Evolutionary conservation across 2,797 vertebrate genomes (phyloP), one percentile per base, ranked within the genome.

Genomic region (Tangara arthus): DNA sequence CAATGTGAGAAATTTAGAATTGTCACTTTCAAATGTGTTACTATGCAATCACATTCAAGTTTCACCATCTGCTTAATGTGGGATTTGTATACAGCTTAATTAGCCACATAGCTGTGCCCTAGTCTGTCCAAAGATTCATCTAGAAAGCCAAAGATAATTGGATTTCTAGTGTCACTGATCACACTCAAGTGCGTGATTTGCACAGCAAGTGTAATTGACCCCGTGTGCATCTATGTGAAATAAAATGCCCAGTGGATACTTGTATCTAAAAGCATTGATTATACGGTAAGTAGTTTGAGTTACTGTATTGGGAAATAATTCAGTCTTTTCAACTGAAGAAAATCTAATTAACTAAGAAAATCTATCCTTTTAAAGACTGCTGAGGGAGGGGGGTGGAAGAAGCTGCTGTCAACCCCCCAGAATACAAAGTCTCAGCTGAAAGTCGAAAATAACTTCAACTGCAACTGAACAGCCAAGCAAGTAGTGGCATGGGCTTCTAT

Each of bases 31-130:
- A 90, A 93, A 94, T 72, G 89, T 86, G 89, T 95, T 94, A 85
- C 95, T 93, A 41, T 88, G 83, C 93, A 92, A 95, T 97, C 73
- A 41, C 88, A 71, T 87, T 93, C 71, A 92, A 84, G 72, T 86
- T 77, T 68, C n/a, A 59, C 96, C 96, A 94, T 97, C 96, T 97
- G 95, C 95, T 96, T 93, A 12, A 27, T 82, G 63, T 63, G 50
- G 72, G 86, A 68, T 88, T 44, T 87, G 32, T 83, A 49, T 60
- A 77, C 69, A 94, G 57, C 96, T 95, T 70, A 82, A 86, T 87
- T 50, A 55, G 66, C 72, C 82, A 77, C 73, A 68, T 81, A 92
- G 50, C 72, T 86, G 47, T 41, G 34, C 47, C 76, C 57, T 94
- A 71, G 80, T 53, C 73, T 52, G 50, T 61, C 11, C 21, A 64